Evolutionary conservation across 2,888 invertebrate genomes (phyloP), one percentile per base, ranked within the genome.

Genomic region (Nymphalis polychloros): DNA sequence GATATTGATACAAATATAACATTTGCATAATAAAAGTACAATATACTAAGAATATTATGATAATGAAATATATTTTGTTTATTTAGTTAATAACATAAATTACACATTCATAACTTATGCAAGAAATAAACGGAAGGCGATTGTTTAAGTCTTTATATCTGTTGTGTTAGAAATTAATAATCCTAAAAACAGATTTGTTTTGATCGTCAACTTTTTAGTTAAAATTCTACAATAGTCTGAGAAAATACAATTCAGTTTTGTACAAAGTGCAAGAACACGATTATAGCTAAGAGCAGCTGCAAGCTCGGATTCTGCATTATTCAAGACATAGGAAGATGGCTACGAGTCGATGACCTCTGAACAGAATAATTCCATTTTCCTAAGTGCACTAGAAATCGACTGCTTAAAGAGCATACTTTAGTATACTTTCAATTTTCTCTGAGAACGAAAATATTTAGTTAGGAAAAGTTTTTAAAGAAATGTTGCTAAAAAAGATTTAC

Each of bases 281-380:
- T 71, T 68, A 68, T 67, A 53, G 66, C 55, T 66, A 20, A 69
- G 69, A 65, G 70, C 64, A 63, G 65, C 72, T 64, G 62, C 59
- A 59, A 62, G 69, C 64, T 64, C 50, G 61, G 59, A 63, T 73
- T 64, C 74, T 88, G 86, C 85, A 88, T 88, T 83, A 88, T 88
- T 87, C 86, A 88, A 77, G 71, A 73, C 78, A 75, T 81, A 79
- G 84, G 85, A 84, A 85, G 84, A 73, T 81, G 82, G 83, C 82
- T 81, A 78, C 83, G 78, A 84, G 80, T 81, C 83, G 74, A 75
- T 70, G 79, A 79, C 76, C 69, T 78, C 75, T 73, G 73, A 68
- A 65, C 59, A 61, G 73, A 72, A 73, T 71, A 73, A 72, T 75
- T 73, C 73, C 73, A 73, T 74, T 73, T 72, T 69, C 70, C 70